Conservation (phyloP, 2,113 vertebrate genomes). For the Entelurus aequoreus region DNA sequence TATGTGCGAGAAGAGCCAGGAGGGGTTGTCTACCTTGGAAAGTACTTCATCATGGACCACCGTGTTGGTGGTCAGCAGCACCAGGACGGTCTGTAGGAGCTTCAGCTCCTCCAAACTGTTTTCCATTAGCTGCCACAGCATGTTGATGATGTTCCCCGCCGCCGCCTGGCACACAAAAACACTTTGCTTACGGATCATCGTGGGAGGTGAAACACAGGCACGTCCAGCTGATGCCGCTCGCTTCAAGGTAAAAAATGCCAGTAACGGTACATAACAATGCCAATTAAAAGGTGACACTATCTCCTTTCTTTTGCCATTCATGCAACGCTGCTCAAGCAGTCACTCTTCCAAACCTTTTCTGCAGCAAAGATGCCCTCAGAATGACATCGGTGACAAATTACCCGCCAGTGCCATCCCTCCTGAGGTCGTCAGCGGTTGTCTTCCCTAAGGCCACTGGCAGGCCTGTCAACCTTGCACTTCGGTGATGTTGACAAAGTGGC, state of each 20-base stretch:
- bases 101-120: constrained; percentile 97
- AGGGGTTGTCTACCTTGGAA: constrained; percentile 80
- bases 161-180: constrained; percentile 75
- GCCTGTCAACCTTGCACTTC: constrained; percentile 6
- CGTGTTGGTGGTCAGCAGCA: constrained; percentile 95
- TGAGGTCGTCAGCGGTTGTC: not conserved
- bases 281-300: constrained; percentile 4
- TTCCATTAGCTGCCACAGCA: constrained; percentile 99
- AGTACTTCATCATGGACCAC: constrained; percentile 95
- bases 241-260: constrained; percentile 10
- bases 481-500: constrained; percentile 5
- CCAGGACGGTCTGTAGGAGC: constrained; percentile 94
- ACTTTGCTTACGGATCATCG: not conserved
- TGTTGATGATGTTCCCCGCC: constrained; percentile 97
- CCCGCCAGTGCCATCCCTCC: too few species aligned
- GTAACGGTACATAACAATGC: not conserved
- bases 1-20: not conserved
- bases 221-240: constrained; percentile 29
- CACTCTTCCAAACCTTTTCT: too few species aligned
- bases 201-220: not conserved
- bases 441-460: not conserved
- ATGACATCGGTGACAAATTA: too few species aligned
- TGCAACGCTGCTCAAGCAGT: not conserved
- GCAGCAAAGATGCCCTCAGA: too few species aligned
- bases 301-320: constrained; percentile 15